These are phyloP conservation scores for Rhopalosiphum maidis DNA, from an alignment of 1,140 invertebrate genomes.

Conservation along the genomic window DNA sequence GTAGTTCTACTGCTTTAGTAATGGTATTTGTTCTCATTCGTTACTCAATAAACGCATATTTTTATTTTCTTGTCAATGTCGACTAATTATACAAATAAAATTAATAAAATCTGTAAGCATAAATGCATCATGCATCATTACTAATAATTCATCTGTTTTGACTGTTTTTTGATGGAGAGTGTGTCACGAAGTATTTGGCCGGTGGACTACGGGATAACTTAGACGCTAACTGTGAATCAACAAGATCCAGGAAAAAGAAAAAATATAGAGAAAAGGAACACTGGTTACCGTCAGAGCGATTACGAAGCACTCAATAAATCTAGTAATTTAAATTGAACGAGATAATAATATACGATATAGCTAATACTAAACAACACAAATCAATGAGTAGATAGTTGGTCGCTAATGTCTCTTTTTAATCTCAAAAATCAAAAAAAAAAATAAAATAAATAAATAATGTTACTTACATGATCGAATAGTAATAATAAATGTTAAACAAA, in stretches of 20 bases:
- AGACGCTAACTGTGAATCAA: not conserved
- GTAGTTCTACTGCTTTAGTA: not conserved
- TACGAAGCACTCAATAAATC: not conserved
- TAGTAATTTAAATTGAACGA: not conserved
- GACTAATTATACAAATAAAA: not conserved
- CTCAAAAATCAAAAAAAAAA: constrained; percentile 5
- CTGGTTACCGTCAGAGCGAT: not conserved
- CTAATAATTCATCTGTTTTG: not conserved
- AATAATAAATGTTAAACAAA: not conserved
- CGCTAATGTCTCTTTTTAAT: not conserved
- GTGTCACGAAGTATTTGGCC: not conserved
- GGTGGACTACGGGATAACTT: not conserved
- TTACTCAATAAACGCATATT: not conserved
- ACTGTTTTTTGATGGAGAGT: not conserved
- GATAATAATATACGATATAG: not conserved
- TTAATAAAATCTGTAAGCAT: not conserved
- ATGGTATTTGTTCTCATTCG: not conserved
- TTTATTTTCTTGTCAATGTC: not conserved
- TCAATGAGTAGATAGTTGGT: constrained; percentile 5
- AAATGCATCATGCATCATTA: not conserved
- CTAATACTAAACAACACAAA: not conserved
- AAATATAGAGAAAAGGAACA: too few species aligned
- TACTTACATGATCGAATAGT: constrained; percentile 26
- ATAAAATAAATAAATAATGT: not conserved
- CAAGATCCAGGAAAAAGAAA: not conserved